Percentiles rank a stretch among this genome's conserved stretches.
These are phyloP conservation scores for Setipinna tenuifilis DNA, from an alignment of 2,797 vertebrate species.

Conservation along the genomic window DNA sequence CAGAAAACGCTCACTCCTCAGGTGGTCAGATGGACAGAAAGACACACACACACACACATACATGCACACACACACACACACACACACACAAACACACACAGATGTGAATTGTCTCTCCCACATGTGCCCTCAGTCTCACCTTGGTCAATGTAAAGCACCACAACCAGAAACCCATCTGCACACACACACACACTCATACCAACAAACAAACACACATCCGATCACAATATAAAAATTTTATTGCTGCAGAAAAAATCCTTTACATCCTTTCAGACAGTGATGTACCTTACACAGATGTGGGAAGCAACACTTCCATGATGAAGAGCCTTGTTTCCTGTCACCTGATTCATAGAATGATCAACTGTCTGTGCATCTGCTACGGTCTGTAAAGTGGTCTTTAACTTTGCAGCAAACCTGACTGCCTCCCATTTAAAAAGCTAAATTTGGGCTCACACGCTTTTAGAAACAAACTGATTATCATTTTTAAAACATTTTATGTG, in stretches of 20 bases:
- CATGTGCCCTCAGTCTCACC: background rate
- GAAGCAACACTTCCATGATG: background rate
- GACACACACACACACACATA: background rate
- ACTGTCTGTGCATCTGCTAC: background rate
- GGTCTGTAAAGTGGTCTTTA: background rate
- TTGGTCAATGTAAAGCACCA: background rate
- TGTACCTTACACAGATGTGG: background rate
- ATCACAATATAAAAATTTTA: background rate
- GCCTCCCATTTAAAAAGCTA: background rate
- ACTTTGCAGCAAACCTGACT: background rate
- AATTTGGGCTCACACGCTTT: background rate
- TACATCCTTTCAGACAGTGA: background rate
- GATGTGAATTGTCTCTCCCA: background rate
- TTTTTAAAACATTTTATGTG: background rate
- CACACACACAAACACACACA: background rate
- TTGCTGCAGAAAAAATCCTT: constrained; percentile 8
- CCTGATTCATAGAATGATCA: background rate
- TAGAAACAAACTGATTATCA: background rate
- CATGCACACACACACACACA: background rate
- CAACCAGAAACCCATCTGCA: background rate
- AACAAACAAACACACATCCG: background rate
- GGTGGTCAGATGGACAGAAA: constrained; percentile 10
- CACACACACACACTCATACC: background rate
- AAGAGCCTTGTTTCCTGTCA: background rate
- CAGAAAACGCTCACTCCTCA: constrained; percentile 8